phyloP scores from a whole-genome alignment of 2,888 invertebrate species.

The Caenorhabditis sp. region DNA sequence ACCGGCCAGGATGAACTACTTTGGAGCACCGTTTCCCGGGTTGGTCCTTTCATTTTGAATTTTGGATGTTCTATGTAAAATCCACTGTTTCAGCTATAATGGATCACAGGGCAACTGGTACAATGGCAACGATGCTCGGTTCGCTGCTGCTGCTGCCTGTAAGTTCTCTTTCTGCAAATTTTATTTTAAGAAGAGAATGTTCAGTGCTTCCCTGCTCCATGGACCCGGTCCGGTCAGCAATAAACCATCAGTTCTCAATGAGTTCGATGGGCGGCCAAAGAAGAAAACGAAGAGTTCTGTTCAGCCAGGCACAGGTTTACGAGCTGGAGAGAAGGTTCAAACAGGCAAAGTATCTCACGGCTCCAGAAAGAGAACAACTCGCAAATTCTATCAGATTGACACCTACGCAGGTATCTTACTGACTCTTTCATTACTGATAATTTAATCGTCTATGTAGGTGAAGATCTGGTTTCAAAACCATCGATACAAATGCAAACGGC shows the following conservation, averaged over 20 bases:
- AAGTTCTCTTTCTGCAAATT: conserved; percentile 20
- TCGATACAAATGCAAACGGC: conserved; percentile 75
- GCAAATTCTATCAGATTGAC: conserved; percentile 96
- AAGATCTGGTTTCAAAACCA: conserved; percentile 78
- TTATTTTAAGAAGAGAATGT: conserved; percentile 2
- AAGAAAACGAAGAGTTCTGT: conserved; percentile 73
- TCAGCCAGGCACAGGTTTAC: conserved; percentile 75
- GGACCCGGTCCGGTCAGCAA: conserved; percentile 69
- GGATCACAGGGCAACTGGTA: conserved; percentile 63
- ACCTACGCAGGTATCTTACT: conserved; percentile 92
- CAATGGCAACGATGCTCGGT: conserved; percentile 65
- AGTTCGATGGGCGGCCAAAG: conserved; percentile 69
- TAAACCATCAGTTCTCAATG: conserved; percentile 61
- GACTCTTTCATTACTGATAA: too few species aligned
- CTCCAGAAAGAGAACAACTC: conserved; percentile 96
- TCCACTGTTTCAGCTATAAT: conserved; percentile 54
- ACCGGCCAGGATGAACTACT: conserved; percentile 30
- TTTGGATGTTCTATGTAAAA: too few species aligned
- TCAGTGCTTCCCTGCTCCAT: conserved; percentile 67
- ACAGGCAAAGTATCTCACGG: conserved; percentile 93
- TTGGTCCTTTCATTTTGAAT: too few species aligned
- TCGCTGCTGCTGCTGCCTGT: conserved; percentile 68
- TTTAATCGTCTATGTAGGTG: too few species aligned
- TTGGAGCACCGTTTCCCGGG: conserved; percentile 33
- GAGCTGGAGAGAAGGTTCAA: conserved; percentile 91